A percentile compares a stretch with the other conserved stretches of the same genome.
These are phyloP conservation scores for Ophonus ardosiacus DNA, from an alignment of 2,888 invertebrate genomes.

Conservation along the genomic window DNA sequence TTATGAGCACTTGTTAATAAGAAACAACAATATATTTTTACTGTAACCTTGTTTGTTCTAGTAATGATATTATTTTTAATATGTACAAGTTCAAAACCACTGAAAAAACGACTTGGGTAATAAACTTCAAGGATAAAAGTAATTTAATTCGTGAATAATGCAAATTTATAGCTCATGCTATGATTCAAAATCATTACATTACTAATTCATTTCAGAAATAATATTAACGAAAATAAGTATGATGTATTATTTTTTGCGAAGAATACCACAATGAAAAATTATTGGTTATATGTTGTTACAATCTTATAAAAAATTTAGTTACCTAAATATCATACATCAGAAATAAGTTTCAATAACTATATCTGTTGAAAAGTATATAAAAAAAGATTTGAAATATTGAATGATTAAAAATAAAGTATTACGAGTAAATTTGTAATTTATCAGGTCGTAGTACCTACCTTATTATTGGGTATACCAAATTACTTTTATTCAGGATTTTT, in stretches of 20 bases:
- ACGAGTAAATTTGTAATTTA: too few species aligned
- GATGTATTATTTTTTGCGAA: neutral
- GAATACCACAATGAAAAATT: neutral
- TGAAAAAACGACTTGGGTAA: constrained; percentile 30
- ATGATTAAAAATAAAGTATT: too few species aligned
- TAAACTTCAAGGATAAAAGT: constrained; percentile 45
- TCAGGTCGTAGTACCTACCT: too few species aligned
- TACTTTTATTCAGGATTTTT: too few species aligned
- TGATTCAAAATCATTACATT: constrained; percentile 16
- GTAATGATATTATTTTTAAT: constrained; percentile 40
- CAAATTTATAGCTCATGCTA: constrained; percentile 27
- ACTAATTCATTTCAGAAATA: neutral
- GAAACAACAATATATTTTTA: constrained; percentile 35
- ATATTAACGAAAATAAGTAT: constrained; percentile 9
- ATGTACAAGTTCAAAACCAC: constrained; percentile 23
- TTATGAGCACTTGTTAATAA: constrained; percentile 51
- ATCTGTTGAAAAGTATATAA: too few species aligned
- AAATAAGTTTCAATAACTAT: neutral
- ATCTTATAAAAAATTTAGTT: neutral
- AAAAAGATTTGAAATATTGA: too few species aligned
- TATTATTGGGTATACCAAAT: too few species aligned
- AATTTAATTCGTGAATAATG: constrained; percentile 50
- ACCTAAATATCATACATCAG: too few species aligned
- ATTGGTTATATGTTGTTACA: neutral
- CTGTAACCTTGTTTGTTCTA: constrained; percentile 50